Conservation (phyloP, 2,113 vertebrate species). For the Rutilus rutilus region DNA sequence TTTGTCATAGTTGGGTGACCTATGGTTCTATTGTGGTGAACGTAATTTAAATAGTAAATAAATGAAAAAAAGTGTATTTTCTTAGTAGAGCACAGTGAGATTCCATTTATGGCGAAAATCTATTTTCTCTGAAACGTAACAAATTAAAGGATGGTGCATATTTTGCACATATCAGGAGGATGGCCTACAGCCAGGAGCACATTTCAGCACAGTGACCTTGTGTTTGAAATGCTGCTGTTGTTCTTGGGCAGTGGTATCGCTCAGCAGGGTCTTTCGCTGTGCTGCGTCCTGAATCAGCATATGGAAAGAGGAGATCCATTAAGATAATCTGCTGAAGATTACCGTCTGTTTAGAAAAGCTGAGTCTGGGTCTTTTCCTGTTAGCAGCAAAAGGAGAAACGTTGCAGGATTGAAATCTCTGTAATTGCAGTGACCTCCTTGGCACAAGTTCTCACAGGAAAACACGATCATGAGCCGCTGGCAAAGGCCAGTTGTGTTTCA, state of each 20-base stretch:
- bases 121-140: background rate
- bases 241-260: constrained; percentile 34
- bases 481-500: constrained; percentile 35
- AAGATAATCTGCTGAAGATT: constrained; percentile 57
- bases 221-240: constrained; percentile 36
- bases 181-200: constrained; percentile 21
- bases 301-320: constrained; percentile 48
- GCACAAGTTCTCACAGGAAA: constrained; percentile 55
- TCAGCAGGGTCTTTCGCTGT: background rate
- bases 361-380: constrained; percentile 51
- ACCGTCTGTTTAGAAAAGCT: constrained; percentile 51
- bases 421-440: constrained; percentile 48
- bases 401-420: constrained; percentile 53
- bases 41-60: no score
- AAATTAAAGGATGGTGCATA: constrained; percentile 4
- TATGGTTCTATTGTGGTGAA: no score
- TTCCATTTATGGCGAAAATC: background rate
- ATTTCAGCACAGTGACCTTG: constrained; percentile 27
- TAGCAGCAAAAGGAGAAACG: constrained; percentile 44
- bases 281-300: constrained; percentile 42
- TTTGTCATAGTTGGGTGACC: no score
- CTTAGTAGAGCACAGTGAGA: background rate
- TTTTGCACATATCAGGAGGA: constrained; percentile 6
- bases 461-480: constrained; percentile 55
- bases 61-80: background rate